Percentiles rank a stretch among this genome's conserved stretches.
phyloP scores from a whole-genome alignment of 2,888 invertebrate genomes.

The Ypsolopha scabrella region DNA sequence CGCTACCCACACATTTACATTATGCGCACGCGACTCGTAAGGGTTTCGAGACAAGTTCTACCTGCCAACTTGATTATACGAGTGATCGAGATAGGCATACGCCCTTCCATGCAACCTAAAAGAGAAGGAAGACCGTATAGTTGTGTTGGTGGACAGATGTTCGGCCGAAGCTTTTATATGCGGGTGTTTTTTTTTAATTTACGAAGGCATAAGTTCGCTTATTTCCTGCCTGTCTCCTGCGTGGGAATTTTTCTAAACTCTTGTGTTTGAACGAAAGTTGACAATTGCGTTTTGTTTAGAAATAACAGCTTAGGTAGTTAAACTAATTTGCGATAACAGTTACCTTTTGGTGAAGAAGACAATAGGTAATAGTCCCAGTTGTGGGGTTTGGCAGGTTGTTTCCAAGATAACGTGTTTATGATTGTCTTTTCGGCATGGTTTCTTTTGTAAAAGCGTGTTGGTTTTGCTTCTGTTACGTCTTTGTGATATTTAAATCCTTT shows the following conservation, averaged over 20 bases:
- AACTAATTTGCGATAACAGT: too few species aligned
- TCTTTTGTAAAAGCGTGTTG: too few species aligned
- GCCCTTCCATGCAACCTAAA: conserved; percentile 9
- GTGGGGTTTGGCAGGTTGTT: too few species aligned
- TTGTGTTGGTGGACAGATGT: conserved; percentile 44
- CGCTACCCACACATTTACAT: conserved; percentile 13
- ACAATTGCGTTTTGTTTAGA: not conserved
- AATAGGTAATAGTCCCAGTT: too few species aligned
- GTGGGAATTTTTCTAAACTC: conserved; percentile 14
- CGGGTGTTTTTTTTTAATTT: conserved; percentile 33
- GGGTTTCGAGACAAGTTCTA: conserved; percentile 17
- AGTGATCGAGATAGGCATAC: conserved; percentile 16
- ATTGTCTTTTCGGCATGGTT: too few species aligned
- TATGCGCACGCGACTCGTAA: conserved; percentile 9
- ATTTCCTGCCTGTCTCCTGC: conserved; percentile 18
- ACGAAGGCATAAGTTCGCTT: not conserved
- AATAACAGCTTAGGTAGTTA: too few species aligned
- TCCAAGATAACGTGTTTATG: too few species aligned
- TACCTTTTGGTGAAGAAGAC: too few species aligned
- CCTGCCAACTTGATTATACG: conserved; percentile 14
- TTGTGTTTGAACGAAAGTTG: not conserved
- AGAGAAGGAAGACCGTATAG: conserved; percentile 15
- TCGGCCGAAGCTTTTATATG: conserved; percentile 38
- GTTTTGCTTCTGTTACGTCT: too few species aligned
- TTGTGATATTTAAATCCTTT: too few species aligned